Evolutionary conservation across 2,797 vertebrate species (phyloP).

Genomic region (Lithobates pipiens): DNA sequence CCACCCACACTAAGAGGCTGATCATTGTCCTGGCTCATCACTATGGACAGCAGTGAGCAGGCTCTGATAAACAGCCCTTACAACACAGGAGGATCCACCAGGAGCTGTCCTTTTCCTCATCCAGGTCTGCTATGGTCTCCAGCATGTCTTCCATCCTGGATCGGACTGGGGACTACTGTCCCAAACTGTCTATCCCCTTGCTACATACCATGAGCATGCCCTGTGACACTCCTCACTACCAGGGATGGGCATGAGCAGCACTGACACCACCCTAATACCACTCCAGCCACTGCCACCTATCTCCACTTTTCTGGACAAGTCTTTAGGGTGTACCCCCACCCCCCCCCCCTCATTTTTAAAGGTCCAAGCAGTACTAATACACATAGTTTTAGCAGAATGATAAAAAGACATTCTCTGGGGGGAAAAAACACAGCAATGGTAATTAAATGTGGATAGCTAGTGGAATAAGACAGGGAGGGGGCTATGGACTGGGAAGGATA

Average conservation of each 20-base stretch:
- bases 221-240: constrained; percentile 91
- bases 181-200: constrained; percentile 91
- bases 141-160: constrained; percentile 95
- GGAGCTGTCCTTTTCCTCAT: constrained; percentile 85
- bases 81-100: constrained; percentile 83
- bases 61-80: constrained; percentile 86
- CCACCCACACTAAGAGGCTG: too few relatives aligned
- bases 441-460: too few relatives aligned
- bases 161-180: constrained; percentile 89
- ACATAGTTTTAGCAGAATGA: too few relatives aligned
- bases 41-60: constrained; percentile 77
- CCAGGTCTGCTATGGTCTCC: constrained; percentile 90
- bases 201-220: constrained; percentile 95
- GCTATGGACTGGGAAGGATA: too few relatives aligned
- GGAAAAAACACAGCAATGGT: too few relatives aligned
- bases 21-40: too few relatives aligned
- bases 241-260: constrained; percentile 93
- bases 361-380: too few relatives aligned
- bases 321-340: too few relatives aligned
- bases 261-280: constrained; percentile 94
- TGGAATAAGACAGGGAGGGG: too few relatives aligned
- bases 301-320: constrained; percentile 74
- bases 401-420: too few relatives aligned
- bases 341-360: too few relatives aligned
- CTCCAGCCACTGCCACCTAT: constrained; percentile 95